Base-by-base conservation (phyloP, 2,113 vertebrate genomes). In the Mormoops blainvillei region DNA sequence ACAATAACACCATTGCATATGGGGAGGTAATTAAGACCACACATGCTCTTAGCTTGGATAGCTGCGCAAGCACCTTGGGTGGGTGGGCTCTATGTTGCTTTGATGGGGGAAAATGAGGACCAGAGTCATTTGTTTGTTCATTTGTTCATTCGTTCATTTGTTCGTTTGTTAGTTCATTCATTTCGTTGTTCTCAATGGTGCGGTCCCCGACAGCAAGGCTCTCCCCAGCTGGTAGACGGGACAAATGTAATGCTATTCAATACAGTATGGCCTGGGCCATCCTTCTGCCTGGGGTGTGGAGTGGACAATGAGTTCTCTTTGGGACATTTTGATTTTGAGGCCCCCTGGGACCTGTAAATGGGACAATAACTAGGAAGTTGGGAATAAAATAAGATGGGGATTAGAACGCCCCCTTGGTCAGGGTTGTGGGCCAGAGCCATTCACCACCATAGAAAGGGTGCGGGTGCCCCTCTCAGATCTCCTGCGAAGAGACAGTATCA, bases 1-100 rank as follows among this genome's bases (percentile, higher is more conserved):
- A 99, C 98, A 99, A 99, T 94, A 99, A 99, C 97, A 99, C 99
- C 0, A 10, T 99, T 12, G 99, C 99, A 78, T 99, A 99, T 0
- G 99, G 99, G 28, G 99, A 99, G 99, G 99, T 99, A 99, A 96
- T 36, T 15, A 18, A 67, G 65, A 82, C 87, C 16, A 2, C 0
- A 0, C 43, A 0, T 41, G 68, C 24, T 43, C n/a, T 13, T 1
- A 2, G 1, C 24, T 68, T 56, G 6, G 52, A 16, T 10, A 15
- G 12, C 65, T 26, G 2, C 68, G 36, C 5, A 3, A 0, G n/a
- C n/a, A n/a, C n/a, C n/a, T n/a, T n/a, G n/a, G n/a, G n/a, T n/a
- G n/a, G n/a, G n/a, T 11, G 71, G 31, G 14, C 43, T 50, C 28
- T 36, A 19, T 45, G 2, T 45, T 38, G 15, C 33, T 36, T 56